Evolutionary conservation across 2,888 invertebrate genomes (phyloP).

Genomic region (Dynastes grantii): DNA sequence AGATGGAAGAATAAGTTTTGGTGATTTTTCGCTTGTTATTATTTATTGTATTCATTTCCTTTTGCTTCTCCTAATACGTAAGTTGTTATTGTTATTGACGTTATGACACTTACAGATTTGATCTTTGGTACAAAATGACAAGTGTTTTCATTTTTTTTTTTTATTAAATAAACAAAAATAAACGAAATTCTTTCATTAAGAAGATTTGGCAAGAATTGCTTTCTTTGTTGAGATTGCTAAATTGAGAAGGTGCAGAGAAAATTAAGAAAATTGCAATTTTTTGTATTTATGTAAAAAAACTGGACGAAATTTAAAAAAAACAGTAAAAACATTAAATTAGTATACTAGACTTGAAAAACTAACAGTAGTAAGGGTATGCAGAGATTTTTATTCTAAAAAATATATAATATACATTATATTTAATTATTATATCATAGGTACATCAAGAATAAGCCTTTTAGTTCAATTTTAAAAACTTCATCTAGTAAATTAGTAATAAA

Average conservation of each 20-base stretch:
- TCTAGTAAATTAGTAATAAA: too few species aligned
- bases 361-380: background rate
- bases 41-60: constrained; percentile 24
- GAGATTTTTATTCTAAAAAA: background rate
- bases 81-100: constrained; percentile 5
- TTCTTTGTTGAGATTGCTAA: background rate
- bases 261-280: background rate
- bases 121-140: constrained; percentile 70
- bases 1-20: constrained; percentile 69
- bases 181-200: constrained; percentile 1
- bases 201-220: constrained; percentile 60
- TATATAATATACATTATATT: background rate
- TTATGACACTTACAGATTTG: constrained; percentile 65
- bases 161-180: constrained; percentile 54
- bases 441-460: constrained; percentile 13
- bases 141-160: constrained; percentile 56
- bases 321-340: background rate
- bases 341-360: background rate
- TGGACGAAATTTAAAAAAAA: constrained; percentile 4
- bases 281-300: background rate
- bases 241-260: background rate
- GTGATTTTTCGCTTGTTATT: constrained; percentile 62
- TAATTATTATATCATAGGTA: background rate
- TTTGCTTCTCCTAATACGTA: background rate
- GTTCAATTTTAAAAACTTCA: background rate